Evolutionary conservation across 2,113 vertebrate genomes (phyloP), one percentile per base, ranked within the genome.

Genomic region (Tapirus terrestris): DNA sequence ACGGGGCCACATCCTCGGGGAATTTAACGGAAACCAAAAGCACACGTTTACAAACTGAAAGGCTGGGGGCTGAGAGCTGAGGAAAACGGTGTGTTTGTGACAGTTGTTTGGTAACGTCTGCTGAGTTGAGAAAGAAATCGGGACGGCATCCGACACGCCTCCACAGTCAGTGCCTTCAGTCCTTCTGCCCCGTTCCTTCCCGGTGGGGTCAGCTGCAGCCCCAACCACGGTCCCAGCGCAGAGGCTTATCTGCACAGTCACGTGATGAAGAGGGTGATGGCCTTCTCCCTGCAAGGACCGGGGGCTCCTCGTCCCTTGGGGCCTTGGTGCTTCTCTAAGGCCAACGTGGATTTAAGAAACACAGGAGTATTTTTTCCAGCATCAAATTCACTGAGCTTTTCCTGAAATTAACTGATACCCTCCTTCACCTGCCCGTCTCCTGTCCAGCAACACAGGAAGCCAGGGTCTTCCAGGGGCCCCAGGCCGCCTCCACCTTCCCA

Each of bases 61-160:
- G 7, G 1, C 9, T 0, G 0, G 25, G 33, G 43, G 31, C 25
- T 3, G 2, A 48, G 3, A 2, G 13, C 1, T 1, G 2, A 17
- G 43, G 13, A 6, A 31, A 20, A 29, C 8, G 2, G 31, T 2
- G 2, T n/a, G 33, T 9, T 1, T 31, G 83, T 43, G 9, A 48
- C 43, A 27, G 58, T 31, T 0, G 1, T 29, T 67, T 0, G 2
- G 53, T 29, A 23, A 5, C 27, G 3, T 21, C 18, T 18, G 14
- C 25, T 0, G 10, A 8, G 43, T 10, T 33, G 18, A 61, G 17
- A 20, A 39, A 43, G 70, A n/a, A 33, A 14, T 5, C 2, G 14
- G 33, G 77, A 43, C 3, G 3, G 14, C 1, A 0, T 6, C 5
- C 61, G 10, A 1, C 0, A 18, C 20, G 14, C 13, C 3, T 18